Percentiles rank a stretch among this genome's conserved stretches.
Conservation (phyloP, 2,113 vertebrate species). For the Agapornis roseicollis region DNA sequence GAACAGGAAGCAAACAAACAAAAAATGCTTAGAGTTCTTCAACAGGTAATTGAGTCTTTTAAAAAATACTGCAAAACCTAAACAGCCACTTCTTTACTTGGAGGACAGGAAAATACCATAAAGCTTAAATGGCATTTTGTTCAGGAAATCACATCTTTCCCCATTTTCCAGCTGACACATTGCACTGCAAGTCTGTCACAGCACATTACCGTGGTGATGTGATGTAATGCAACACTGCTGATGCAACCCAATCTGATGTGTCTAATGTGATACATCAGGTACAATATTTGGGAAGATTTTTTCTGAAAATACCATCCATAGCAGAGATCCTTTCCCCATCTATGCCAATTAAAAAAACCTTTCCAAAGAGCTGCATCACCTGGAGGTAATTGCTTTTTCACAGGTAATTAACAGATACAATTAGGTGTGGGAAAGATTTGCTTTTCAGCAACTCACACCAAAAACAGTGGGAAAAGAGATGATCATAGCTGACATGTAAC, state of each 20-base stretch:
- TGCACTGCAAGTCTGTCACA: slow-evolving; percentile 48
- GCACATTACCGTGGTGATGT: slow-evolving; percentile 41
- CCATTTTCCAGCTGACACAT: slow-evolving; percentile 62
- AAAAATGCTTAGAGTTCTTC: not conserved
- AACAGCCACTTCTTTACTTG: not conserved
- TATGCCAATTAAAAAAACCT: slow-evolving; percentile 15
- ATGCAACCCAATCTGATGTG: slow-evolving; percentile 54
- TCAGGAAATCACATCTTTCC: slow-evolving; percentile 58
- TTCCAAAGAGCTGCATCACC: not conserved
- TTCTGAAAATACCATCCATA: not conserved
- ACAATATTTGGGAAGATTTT: slow-evolving; percentile 27
- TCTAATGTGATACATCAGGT: slow-evolving; percentile 58
- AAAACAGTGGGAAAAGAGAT: not conserved
- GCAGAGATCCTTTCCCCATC: not conserved
- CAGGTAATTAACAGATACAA: slow-evolving; percentile 56
- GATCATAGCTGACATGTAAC: not conserved
- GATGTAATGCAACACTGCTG: slow-evolving; percentile 44
- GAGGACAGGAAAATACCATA: not conserved
- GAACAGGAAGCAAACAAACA: not conserved
- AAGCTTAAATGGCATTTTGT: slow-evolving; percentile 44
- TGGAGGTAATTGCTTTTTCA: slow-evolving; percentile 48
- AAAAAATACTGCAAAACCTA: not conserved
- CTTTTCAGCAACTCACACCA: not conserved
- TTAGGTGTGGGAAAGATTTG: slow-evolving; percentile 43
- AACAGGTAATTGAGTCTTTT: not conserved